Conservation (phyloP, 2,888 invertebrate genomes). For the Caenorhabditis macrosperma region DNA sequence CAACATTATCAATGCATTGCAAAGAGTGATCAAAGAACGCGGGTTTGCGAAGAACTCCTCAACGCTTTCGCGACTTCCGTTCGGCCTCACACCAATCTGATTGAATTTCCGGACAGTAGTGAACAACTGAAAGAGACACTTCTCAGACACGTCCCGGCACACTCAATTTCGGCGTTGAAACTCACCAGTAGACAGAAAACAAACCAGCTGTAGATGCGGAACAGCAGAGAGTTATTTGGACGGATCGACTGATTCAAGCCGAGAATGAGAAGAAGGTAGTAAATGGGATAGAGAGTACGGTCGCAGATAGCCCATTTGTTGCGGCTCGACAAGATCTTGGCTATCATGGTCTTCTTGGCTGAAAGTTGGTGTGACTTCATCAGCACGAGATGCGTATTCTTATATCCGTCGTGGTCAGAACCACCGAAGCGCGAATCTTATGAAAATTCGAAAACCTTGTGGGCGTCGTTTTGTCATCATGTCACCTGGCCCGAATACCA, state of each 20-base stretch:
- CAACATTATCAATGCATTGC: slow-evolving; percentile 67
- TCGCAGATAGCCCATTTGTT: slow-evolving; percentile 57
- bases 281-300: slow-evolving; percentile 54
- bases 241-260: slow-evolving; percentile 56
- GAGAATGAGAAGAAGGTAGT: slow-evolving; percentile 59
- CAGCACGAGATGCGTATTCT: not conserved
- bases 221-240: slow-evolving; percentile 34
- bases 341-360: slow-evolving; percentile 56
- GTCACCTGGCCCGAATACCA: slow-evolving; percentile 1
- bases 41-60: slow-evolving; percentile 61
- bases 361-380: slow-evolving; percentile 42
- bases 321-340: slow-evolving; percentile 46
- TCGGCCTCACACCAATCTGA: slow-evolving; percentile 57
- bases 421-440: slow-evolving; percentile 19
- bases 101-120: slow-evolving; percentile 63
- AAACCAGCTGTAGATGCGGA: slow-evolving; percentile 59
- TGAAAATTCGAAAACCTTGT: slow-evolving; percentile 6
- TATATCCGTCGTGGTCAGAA: slow-evolving; percentile 6
- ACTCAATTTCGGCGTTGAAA: slow-evolving; percentile 23
- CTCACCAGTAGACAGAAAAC: slow-evolving; percentile 57
- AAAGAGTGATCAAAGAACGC: slow-evolving; percentile 60
- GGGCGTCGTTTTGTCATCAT: slow-evolving; percentile 43
- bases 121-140: slow-evolving; percentile 46
- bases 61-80: slow-evolving; percentile 56
- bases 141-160: not conserved